Conservation (phyloP, 2,113 vertebrate genomes). For the Varanus salvator region DNA sequence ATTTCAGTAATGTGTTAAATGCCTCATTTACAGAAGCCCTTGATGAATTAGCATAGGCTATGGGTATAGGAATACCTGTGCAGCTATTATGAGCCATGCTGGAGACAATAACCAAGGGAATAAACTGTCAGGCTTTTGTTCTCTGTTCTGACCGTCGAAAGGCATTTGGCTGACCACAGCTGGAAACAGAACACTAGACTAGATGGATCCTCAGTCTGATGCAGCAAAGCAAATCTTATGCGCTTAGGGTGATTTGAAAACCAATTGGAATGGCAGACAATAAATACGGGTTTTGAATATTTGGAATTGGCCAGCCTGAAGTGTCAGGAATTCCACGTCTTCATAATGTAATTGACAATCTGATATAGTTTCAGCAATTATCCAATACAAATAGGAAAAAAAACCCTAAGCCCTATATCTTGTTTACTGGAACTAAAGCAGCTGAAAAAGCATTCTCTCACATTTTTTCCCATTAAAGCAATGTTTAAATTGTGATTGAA, state of each 20-base stretch:
- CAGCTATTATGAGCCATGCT: background rate
- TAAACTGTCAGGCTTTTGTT: background rate
- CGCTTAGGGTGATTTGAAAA: background rate
- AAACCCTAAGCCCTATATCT: background rate
- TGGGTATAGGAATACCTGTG: too few species aligned
- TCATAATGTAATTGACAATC: background rate
- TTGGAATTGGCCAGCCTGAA: background rate
- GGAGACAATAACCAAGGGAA: background rate
- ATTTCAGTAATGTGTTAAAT: too few species aligned
- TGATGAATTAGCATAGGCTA: too few species aligned
- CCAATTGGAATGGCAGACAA: background rate
- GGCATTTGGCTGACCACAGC: background rate
- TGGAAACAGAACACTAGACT: background rate
- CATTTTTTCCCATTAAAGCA: background rate
- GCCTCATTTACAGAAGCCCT: too few species aligned
- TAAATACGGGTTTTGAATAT: conserved; percentile 5
- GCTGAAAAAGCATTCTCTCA: conserved; percentile 15
- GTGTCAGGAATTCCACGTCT: background rate
- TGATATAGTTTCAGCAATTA: conserved; percentile 7
- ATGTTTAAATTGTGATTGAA: background rate
- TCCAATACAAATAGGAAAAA: background rate
- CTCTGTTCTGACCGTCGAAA: background rate
- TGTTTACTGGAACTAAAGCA: conserved; percentile 8
- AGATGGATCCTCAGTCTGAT: background rate
- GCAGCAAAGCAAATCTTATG: background rate